Evolutionary conservation across 2,888 invertebrate genomes (phyloP).

Genomic region (Sclerodermus sp.): DNA sequence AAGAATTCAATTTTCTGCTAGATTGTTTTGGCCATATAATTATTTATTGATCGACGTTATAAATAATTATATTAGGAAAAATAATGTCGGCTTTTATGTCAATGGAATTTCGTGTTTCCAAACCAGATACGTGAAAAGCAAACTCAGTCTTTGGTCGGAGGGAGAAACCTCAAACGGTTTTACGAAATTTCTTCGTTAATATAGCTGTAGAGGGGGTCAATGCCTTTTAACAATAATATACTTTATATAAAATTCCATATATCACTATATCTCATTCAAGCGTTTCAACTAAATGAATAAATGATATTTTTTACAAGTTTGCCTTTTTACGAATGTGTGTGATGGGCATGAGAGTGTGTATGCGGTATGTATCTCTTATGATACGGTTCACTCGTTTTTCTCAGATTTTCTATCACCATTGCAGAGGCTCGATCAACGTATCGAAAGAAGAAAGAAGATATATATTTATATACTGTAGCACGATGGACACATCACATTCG

Average conservation of each 20-base stretch:
- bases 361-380: too few species aligned
- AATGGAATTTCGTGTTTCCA: constrained; percentile 35
- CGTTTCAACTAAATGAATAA: constrained; percentile 37
- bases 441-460: not conserved
- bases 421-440: constrained; percentile 10
- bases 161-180: constrained; percentile 29
- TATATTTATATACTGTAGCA: too few species aligned
- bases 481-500: too few species aligned
- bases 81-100: constrained; percentile 1
- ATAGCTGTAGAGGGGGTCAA: constrained; percentile 30
- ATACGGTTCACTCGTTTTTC: constrained; percentile 24
- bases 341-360: too few species aligned
- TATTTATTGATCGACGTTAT: too few species aligned
- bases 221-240: constrained; percentile 38
- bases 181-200: constrained; percentile 29
- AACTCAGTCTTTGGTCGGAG: constrained; percentile 43
- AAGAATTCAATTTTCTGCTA: too few species aligned
- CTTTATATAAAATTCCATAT: constrained; percentile 41
- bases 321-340: constrained; percentile 17
- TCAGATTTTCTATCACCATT: constrained; percentile 22
- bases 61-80: too few species aligned
- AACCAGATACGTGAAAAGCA: constrained; percentile 35
- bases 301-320: constrained; percentile 30
- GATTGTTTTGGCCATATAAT: too few species aligned
- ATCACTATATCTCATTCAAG: constrained; percentile 38